A percentile compares a stretch with the other conserved stretches of the same genome.
phyloP scores from a whole-genome alignment of 2,797 vertebrate genomes.

The Apodemus agrarius region DNA sequence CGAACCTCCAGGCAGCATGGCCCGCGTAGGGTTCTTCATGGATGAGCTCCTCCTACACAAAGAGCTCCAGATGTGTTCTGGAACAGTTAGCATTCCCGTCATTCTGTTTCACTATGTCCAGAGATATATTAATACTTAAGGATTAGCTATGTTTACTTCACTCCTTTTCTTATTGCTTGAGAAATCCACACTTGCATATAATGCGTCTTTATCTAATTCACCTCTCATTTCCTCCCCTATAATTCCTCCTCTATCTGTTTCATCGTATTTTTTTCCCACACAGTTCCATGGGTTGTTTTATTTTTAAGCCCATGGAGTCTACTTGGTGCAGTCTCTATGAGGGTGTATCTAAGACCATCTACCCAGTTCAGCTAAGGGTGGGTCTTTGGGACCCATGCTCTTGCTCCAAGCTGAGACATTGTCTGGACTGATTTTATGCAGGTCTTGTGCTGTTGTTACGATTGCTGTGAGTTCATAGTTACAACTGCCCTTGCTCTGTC shows the following conservation, averaged over 20 bases:
- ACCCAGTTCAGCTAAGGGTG: not conserved
- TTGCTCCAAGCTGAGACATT: not conserved
- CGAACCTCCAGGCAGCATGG: not conserved
- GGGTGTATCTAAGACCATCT: not conserved
- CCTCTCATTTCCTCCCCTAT: not conserved
- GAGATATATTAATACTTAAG: not conserved
- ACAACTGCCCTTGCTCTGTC: not conserved
- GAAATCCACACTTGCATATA: not conserved
- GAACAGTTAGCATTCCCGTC: not conserved
- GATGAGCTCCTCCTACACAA: not conserved
- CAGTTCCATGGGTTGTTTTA: not conserved
- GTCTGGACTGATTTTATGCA: fast-evolving
- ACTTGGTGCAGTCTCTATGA: not conserved
- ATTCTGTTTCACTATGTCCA: not conserved
- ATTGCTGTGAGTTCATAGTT: not conserved
- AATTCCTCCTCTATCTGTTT: too few species aligned
- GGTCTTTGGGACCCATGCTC: not conserved
- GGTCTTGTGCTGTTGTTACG: not conserved
- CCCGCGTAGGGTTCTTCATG: not conserved
- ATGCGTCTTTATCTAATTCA: not conserved
- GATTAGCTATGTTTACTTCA: not conserved
- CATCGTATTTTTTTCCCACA: not conserved
- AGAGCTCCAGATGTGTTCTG: not conserved
- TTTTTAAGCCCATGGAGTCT: not conserved
- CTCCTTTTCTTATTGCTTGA: not conserved